Percentiles rank a stretch among this genome's conserved stretches.
Conservation (phyloP, 2,113 vertebrate species). For the Pogona vitticeps region DNA sequence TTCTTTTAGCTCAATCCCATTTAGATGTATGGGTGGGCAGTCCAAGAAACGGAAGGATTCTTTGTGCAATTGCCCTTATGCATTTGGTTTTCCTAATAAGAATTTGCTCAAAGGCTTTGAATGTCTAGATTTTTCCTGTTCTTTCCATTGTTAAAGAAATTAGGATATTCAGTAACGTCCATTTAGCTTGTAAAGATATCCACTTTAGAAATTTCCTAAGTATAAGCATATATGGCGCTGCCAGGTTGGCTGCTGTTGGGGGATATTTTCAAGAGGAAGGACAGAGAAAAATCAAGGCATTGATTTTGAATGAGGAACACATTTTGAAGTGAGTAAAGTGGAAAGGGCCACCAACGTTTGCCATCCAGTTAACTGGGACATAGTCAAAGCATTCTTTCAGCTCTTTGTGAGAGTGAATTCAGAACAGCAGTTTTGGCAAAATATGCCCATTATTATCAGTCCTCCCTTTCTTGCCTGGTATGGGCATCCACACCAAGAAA, state of each 20-base stretch:
- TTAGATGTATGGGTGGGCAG: no score
- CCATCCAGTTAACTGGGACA: background rate
- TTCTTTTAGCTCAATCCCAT: no score
- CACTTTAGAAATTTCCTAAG: background rate
- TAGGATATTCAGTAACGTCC: no score
- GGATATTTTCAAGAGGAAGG: background rate
- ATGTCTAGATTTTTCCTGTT: background rate
- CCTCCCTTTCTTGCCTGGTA: background rate
- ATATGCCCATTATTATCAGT: no score
- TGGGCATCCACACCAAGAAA: background rate
- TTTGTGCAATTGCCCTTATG: no score
- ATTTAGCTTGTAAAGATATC: background rate
- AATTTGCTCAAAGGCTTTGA: no score
- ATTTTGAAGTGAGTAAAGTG: background rate
- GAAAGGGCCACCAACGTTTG: background rate
- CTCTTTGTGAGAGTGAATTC: background rate
- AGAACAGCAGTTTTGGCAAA: background rate
- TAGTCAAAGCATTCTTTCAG: background rate
- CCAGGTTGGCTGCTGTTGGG: background rate
- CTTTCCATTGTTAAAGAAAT: conserved; percentile 18
- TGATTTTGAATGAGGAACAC: background rate
- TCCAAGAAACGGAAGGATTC: no score
- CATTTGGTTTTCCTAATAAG: no score
- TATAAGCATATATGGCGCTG: conserved; percentile 1
- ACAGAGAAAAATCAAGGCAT: background rate